These are phyloP conservation scores for Rhinichthys osculus DNA, from an alignment of 2,797 vertebrate species.

Conservation along the genomic window DNA sequence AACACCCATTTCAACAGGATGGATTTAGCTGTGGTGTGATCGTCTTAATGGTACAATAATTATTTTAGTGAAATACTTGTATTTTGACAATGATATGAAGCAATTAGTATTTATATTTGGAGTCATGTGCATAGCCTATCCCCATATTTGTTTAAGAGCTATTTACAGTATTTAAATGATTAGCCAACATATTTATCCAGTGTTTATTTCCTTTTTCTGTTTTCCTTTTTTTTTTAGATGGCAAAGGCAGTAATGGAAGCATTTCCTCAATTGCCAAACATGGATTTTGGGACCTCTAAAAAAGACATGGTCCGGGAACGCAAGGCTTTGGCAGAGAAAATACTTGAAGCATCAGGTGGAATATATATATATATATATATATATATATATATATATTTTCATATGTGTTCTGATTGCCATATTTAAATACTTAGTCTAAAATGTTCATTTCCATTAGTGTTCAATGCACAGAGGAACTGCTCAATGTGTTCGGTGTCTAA, in stretches of 20 bases:
- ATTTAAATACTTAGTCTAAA: background rate
- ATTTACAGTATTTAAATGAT: background rate
- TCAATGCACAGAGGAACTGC: constrained; percentile 8
- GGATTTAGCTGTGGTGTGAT: no score
- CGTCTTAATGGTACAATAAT: background rate
- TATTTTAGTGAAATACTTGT: background rate
- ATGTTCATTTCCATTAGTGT: background rate
- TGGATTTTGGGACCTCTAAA: background rate
- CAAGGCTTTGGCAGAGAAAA: background rate
- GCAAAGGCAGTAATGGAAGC: background rate
- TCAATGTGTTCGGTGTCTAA: constrained; percentile 1
- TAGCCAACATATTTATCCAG: background rate
- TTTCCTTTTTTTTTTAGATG: background rate
- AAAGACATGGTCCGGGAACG: background rate
- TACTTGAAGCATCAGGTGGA: background rate
- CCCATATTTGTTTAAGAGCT: background rate
- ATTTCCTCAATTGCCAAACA: background rate
- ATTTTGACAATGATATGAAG: no score
- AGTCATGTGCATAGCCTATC: background rate
- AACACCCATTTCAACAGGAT: background rate
- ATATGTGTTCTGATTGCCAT: no score
- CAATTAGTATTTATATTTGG: no score
- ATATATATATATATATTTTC: no score
- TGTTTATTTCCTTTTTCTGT: background rate
- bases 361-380: no score